A percentile compares a stretch with the other conserved stretches of the same genome.
Conservation (phyloP, 2,113 vertebrate species). For the Ceratotherium simum region DNA sequence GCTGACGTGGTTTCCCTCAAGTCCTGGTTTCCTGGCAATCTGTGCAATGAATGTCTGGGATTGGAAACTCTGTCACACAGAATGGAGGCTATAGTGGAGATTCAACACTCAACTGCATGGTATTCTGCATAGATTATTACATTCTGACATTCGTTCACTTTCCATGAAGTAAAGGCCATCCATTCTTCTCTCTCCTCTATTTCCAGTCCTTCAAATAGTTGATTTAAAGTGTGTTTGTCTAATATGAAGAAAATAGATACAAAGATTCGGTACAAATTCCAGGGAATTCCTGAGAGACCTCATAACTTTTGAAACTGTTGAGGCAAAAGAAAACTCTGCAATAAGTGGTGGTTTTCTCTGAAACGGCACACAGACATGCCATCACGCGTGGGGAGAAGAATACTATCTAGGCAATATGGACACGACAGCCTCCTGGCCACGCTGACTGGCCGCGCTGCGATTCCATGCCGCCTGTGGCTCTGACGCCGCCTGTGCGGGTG, state of each 20-base stretch:
- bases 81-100: fast-evolving
- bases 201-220: neutral
- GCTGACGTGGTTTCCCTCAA: neutral
- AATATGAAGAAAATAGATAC: neutral
- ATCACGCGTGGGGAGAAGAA: neutral
- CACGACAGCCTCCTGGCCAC: neutral
- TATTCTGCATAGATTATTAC: neutral
- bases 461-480: neutral
- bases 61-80: too few species aligned
- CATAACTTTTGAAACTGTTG: neutral
- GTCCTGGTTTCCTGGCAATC: neutral
- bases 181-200: neutral
- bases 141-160: neutral
- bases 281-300: neutral
- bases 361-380: neutral
- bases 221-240: neutral
- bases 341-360: neutral
- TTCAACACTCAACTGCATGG: too few species aligned
- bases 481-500: too few species aligned
- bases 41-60: neutral
- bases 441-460: fast-evolving
- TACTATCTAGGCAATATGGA: neutral
- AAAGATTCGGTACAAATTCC: neutral
- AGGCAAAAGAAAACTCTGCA: neutral
- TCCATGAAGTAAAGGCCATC: neutral